A percentile compares a stretch with the other conserved stretches of the same genome.
Evolutionary conservation across 30 jellyfish, hydroid and myxozoan genomes (phyloP).

Genomic region (Aurelia coerulea): DNA sequence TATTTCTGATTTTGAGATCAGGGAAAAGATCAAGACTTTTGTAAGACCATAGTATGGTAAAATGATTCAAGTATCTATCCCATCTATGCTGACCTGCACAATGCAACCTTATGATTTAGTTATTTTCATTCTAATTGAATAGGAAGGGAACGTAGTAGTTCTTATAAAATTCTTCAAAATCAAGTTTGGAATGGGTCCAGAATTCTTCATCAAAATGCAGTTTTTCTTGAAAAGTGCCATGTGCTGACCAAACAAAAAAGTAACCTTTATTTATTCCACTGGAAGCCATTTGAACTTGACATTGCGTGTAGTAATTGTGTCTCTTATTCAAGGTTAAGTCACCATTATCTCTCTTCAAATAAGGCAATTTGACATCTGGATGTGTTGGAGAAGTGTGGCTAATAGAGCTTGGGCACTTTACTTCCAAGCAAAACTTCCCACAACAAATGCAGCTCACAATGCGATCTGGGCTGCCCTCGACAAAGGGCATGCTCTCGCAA

Average conservation of each 20-base stretch:
- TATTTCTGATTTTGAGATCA: too few relatives aligned
- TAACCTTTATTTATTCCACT: slow-evolving; percentile 27
- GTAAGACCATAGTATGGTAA: too few relatives aligned
- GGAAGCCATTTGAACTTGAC: slow-evolving; percentile 59
- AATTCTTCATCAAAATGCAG: slow-evolving; percentile 8
- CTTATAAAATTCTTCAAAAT: neutral
- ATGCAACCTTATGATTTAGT: too few relatives aligned
- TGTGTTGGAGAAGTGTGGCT: slow-evolving; percentile 18
- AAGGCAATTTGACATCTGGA: slow-evolving; percentile 25
- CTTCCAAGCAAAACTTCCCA: slow-evolving; percentile 1
- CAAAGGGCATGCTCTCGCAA: slow-evolving; percentile 41
- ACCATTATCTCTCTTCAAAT: slow-evolving; percentile 13
- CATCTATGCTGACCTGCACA: too few relatives aligned
- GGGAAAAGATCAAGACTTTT: too few relatives aligned
- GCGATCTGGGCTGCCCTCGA: slow-evolving; percentile 52
- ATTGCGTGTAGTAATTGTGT: neutral
- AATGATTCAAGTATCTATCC: too few relatives aligned
- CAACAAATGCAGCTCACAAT: slow-evolving; percentile 44
- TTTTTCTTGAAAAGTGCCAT: slow-evolving; percentile 35
- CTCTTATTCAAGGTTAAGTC: neutral
- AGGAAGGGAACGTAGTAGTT: slow-evolving; percentile 12
- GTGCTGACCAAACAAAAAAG: slow-evolving; percentile 48
- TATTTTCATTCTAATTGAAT: neutral
- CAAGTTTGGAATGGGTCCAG: neutral
- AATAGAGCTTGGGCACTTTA: slow-evolving; percentile 16